These are phyloP conservation scores for Trididemnum nubilum DNA, from an alignment of 23 tunicate genomes.

Conservation along the genomic window DNA sequence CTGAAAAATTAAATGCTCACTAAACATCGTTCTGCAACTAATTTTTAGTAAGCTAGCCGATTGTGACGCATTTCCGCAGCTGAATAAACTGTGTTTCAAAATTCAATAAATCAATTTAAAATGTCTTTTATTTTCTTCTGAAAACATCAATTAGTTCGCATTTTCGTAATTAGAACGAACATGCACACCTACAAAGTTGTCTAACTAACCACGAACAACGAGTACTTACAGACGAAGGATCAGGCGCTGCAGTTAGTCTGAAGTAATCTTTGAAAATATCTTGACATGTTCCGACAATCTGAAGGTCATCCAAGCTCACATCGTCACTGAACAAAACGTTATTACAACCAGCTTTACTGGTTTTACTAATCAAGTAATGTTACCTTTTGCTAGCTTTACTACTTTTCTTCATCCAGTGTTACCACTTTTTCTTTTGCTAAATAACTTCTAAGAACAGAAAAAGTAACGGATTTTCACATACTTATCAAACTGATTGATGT, in stretches of 20 bases:
- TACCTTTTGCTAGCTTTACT: neutral
- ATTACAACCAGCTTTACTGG: too few relatives aligned
- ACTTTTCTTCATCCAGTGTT: neutral
- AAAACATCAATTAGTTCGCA: too few relatives aligned
- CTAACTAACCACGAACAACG: too few relatives aligned
- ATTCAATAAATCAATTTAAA: neutral
- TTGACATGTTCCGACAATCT: constrained; percentile 88
- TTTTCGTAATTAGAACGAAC: too few relatives aligned
- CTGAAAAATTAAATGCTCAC: constrained; percentile 43
- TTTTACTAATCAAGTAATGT: too few relatives aligned
- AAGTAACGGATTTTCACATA: too few relatives aligned
- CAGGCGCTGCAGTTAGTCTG: constrained; percentile 97
- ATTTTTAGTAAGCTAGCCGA: neutral
- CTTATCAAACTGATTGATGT: constrained; percentile 65
- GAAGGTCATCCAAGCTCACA: constrained; percentile 63
- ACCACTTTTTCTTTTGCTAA: neutral
- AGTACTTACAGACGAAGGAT: constrained; percentile 80
- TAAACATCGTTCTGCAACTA: neutral
- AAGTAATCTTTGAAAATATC: constrained; percentile 94
- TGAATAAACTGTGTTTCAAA: neutral
- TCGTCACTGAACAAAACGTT: constrained; percentile 60
- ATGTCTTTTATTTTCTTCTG: neutral
- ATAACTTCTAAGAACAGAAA: too few relatives aligned
- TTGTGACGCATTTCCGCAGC: too few relatives aligned
- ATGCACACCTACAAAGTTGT: too few relatives aligned